These are phyloP conservation scores for Eupithecia vulgata DNA, from an alignment of 2,888 invertebrate genomes.

Conservation along the genomic window DNA sequence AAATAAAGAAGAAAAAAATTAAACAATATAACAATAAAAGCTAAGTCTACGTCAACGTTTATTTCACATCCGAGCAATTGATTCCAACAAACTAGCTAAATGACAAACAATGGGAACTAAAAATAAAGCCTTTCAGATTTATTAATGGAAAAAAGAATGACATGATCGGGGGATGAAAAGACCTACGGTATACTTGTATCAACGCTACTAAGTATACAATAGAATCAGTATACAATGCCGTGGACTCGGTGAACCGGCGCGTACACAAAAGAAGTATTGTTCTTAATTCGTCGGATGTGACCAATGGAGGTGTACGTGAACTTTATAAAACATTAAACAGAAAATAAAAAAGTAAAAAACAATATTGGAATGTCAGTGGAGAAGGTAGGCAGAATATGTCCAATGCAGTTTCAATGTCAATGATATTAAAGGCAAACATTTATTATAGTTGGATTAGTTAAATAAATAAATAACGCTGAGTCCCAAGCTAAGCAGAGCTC, in stretches of 20 bases:
- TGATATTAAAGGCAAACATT: background rate
- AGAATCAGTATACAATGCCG: slow-evolving; percentile 56
- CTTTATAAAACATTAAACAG: slow-evolving; percentile 52
- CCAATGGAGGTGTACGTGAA: slow-evolving; percentile 68
- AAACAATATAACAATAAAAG: background rate
- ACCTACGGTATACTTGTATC: slow-evolving; percentile 33
- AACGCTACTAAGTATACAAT: slow-evolving; percentile 12
- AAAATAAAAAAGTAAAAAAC: background rate
- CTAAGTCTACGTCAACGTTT: slow-evolving; percentile 30
- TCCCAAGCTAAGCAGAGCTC: too few species aligned
- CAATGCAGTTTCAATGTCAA: background rate
- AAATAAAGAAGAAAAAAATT: slow-evolving; percentile 1
- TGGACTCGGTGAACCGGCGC: slow-evolving; percentile 69
- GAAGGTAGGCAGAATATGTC: background rate
- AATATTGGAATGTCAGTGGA: background rate
- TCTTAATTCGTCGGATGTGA: slow-evolving; percentile 79
- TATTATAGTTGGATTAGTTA: too few species aligned
- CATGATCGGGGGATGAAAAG: slow-evolving; percentile 72
- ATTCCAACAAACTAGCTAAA: slow-evolving; percentile 38
- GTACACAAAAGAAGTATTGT: slow-evolving; percentile 76
- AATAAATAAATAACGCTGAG: too few species aligned
- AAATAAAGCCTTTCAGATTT: slow-evolving; percentile 63
- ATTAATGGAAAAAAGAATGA: slow-evolving; percentile 71
- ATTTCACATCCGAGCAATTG: slow-evolving; percentile 30
- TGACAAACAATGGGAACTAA: slow-evolving; percentile 51